Percentiles rank a stretch among this genome's conserved stretches.
Conservation (phyloP, 2,888 invertebrate species). For the Plebejus anna region DNA sequence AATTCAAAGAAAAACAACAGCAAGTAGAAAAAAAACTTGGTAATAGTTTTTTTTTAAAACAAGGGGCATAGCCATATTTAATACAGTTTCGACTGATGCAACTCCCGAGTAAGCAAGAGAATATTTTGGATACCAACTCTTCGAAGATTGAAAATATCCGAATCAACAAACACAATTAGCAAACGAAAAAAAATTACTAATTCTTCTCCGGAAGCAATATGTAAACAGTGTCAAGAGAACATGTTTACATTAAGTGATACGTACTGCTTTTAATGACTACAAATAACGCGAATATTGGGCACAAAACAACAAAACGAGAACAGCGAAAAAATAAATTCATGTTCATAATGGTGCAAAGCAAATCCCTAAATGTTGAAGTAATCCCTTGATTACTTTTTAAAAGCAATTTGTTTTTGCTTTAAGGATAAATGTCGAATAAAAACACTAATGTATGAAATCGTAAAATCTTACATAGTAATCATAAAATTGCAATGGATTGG, state of each 20-base stretch:
- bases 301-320: constrained; percentile 9
- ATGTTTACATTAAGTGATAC: constrained; percentile 40
- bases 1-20: too few species aligned
- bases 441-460: constrained; percentile 12
- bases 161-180: background rate
- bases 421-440: constrained; percentile 5
- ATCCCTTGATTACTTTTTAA: constrained; percentile 1
- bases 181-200: background rate
- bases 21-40: too few species aligned
- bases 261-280: constrained; percentile 23
- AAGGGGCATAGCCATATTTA: too few species aligned
- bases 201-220: constrained; percentile 48
- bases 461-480: background rate
- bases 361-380: constrained; percentile 8
- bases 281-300: constrained; percentile 15
- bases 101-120: too few species aligned
- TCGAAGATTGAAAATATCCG: background rate
- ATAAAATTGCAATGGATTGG: background rate
- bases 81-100: too few species aligned
- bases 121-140: background rate
- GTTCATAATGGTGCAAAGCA: background rate
- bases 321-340: constrained; percentile 2
- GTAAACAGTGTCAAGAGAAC: constrained; percentile 59
- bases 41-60: too few species aligned
- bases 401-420: background rate